Base-by-base conservation (phyloP, 2,797 vertebrate species). In the Salarias fasciatus region DNA sequence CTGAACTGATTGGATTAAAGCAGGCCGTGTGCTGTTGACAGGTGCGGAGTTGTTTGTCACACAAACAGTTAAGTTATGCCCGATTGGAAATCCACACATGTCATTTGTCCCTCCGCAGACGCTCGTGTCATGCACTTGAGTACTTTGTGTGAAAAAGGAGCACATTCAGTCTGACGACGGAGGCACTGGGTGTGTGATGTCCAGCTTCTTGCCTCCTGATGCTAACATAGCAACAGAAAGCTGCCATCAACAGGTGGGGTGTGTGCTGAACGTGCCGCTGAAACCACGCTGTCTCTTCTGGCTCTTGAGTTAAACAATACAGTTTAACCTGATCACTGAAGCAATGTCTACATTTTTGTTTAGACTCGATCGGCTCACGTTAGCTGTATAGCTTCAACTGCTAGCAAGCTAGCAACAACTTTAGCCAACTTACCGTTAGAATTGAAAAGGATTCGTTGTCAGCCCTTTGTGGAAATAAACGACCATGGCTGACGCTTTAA, bases 11-110 rank as follows among this genome's bases (percentile, higher is more conserved):
- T 4, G 63, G 75, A 80, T 86, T 86, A 79, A 52, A 62, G 29
- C 1, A 45, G 48, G 43, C 77, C 82, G 56, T 69, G 77, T 86
- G 86, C 30, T 65, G 46, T 42, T 84, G 75, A 75, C 83, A 86
- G 72, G 43, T 58, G 33, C 35, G 33, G 52, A 73, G 57, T 63
- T 33, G 37, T 65, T 61, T 77, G 38, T 40, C 44, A 44, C 5
- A 9, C 33, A 6, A 9, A 6, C 33, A 6, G 8, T 4, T 8
- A 33, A 35, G 33, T 35, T 35, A 33, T 35, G 6, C 33, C 33
- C 35, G 33, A 35, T 35, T 24, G 24, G 9, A 6, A 6, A 5
- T n/a, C 2, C 33, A 35, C 33, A 35, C 33, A 9, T 5, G 33
- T 6, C 33, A 9, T 6, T 9, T 6, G 33, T 6, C 9, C 33